Conservation (phyloP, 2,113 vertebrate species). For the Salminus brasiliensis region DNA sequence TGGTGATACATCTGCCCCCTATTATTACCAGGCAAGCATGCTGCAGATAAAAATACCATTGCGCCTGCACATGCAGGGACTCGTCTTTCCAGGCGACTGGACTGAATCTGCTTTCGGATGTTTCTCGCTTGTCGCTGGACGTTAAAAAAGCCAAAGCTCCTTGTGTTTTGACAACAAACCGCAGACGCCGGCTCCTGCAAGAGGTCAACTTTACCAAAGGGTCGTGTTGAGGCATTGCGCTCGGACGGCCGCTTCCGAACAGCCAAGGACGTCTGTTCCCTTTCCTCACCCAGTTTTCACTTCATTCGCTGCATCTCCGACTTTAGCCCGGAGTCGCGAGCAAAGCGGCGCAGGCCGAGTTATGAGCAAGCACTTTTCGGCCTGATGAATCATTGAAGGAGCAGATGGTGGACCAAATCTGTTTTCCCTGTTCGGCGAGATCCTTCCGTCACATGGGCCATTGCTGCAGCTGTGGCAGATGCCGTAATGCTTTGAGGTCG, state of each 20-base stretch:
- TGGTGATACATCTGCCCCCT: slow-evolving; percentile 52
- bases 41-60: slow-evolving; percentile 68
- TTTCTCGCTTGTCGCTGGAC: slow-evolving; percentile 51
- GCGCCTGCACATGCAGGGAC: slow-evolving; percentile 61
- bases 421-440: slow-evolving; percentile 28
- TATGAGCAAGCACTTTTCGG: slow-evolving; percentile 45
- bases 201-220: not conserved
- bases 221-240: not conserved
- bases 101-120: slow-evolving; percentile 48
- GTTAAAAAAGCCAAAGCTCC: not conserved
- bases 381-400: slow-evolving; percentile 70
- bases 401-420: slow-evolving; percentile 62
- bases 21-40: slow-evolving; percentile 65
- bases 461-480: not conserved
- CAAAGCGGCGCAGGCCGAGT: not conserved
- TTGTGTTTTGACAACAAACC: slow-evolving; percentile 7
- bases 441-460: not conserved
- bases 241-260: too few relatives aligned
- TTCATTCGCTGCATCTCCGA: too few relatives aligned
- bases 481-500: not conserved
- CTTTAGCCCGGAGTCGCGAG: not conserved
- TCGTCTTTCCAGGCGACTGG: slow-evolving; percentile 49
- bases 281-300: too few relatives aligned
- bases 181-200: not conserved
- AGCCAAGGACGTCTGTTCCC: too few relatives aligned